Percentiles rank a stretch among this genome's conserved stretches.
Conservation (phyloP, 2,113 vertebrate genomes). For the Zeus faber region DNA sequence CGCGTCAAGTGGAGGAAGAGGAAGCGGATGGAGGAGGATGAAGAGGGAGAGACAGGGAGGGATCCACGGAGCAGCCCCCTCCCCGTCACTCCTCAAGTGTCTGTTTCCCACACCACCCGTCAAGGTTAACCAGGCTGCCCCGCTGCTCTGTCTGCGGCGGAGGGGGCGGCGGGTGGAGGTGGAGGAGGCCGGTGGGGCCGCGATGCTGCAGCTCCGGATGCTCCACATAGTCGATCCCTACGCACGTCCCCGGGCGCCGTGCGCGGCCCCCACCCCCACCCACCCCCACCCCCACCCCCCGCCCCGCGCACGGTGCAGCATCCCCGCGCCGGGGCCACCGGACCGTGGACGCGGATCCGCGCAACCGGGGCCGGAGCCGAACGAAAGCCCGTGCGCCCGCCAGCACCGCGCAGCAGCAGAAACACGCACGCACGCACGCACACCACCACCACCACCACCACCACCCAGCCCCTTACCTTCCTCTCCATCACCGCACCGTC, state of each 20-base stretch:
- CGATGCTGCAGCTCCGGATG: conserved; percentile 58
- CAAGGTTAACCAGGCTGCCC: conserved; percentile 79
- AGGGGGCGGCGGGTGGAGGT: conserved; percentile 40
- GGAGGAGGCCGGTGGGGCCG: conserved; percentile 40
- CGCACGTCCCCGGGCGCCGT: too few relatives aligned
- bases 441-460: conserved; percentile 47
- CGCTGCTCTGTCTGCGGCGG: conserved; percentile 67
- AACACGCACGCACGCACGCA: conserved; percentile 41
- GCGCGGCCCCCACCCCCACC: too few relatives aligned
- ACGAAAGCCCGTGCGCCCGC: conserved; percentile 21
- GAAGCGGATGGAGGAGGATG: not conserved
- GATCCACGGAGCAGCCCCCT: not conserved
- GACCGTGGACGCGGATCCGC: conserved; percentile 19
- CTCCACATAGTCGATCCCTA: too few relatives aligned
- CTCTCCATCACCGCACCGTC: conserved; percentile 82
- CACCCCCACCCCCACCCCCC: not conserved
- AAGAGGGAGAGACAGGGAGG: not conserved
- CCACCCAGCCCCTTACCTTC: conserved; percentile 73
- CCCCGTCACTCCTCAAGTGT: not conserved
- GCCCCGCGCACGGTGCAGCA: not conserved
- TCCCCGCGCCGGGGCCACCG: not conserved
- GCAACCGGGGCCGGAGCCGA: conserved; percentile 27
- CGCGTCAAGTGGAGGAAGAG: not conserved
- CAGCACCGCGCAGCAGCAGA: conserved; percentile 33
- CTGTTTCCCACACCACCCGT: conserved; percentile 57